Evolutionary conservation across 2,888 invertebrate species (phyloP).

Genomic region (Hofmannophila pseudospretella): DNA sequence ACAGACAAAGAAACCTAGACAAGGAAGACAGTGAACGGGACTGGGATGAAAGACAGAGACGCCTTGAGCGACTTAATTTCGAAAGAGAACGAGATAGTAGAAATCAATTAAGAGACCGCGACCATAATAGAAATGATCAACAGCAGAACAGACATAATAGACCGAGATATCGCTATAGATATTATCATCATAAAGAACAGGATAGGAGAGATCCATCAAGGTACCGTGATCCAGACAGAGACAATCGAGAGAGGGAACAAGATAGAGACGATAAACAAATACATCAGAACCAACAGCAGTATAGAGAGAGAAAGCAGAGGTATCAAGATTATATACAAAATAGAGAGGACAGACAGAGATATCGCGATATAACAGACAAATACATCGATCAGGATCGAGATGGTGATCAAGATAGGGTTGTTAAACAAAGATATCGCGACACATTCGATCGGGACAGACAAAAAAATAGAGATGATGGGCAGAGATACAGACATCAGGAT

Average conservation of each 20-base stretch:
- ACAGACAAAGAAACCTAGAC: too few relatives aligned
- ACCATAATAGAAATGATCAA: background rate
- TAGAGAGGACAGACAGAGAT: background rate
- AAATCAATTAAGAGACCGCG: too few relatives aligned
- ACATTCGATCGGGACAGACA: background rate
- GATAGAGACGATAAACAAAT: slow-evolving; percentile 4
- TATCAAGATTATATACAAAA: background rate
- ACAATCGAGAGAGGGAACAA: slow-evolving; percentile 6
- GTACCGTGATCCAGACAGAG: background rate
- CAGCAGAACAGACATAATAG: background rate
- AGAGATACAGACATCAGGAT: background rate
- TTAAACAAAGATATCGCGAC: too few relatives aligned
- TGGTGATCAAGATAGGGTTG: too few relatives aligned
- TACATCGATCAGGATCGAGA: too few relatives aligned
- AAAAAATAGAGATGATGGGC: background rate
- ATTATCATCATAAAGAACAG: background rate
- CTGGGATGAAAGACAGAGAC: too few relatives aligned
- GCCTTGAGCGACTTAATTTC: too few relatives aligned
- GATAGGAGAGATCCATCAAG: background rate
- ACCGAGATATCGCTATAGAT: background rate
- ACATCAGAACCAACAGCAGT: background rate
- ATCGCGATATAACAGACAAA: background rate
- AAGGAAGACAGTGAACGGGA: too few relatives aligned
- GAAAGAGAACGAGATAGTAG: too few relatives aligned
- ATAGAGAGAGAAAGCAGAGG: slow-evolving; percentile 1